These are phyloP conservation scores for Andricus quercusramuli DNA, from an alignment of 2,888 invertebrate species.

Conservation along the genomic window DNA sequence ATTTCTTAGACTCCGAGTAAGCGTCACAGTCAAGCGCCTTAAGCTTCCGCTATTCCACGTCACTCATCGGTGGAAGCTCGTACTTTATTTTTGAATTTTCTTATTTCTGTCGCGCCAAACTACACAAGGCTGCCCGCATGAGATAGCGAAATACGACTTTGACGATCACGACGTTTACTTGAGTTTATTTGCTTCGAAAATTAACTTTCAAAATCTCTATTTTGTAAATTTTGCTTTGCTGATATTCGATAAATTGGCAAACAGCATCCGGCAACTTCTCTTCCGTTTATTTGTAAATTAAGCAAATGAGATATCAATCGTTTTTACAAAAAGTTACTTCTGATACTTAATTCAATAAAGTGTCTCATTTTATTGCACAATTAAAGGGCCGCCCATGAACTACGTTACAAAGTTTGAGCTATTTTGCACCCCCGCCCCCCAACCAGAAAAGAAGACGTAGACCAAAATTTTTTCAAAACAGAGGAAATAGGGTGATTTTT, in stretches of 20 bases:
- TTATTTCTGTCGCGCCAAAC: constrained; percentile 42
- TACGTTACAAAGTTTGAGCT: too few relatives aligned
- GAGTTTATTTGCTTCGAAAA: constrained; percentile 17
- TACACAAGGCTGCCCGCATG: constrained; percentile 32
- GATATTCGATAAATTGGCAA: background rate
- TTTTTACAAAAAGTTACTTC: too few relatives aligned
- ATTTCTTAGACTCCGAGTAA: background rate
- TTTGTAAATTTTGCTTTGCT: background rate
- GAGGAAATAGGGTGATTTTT: too few relatives aligned
- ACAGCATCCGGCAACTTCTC: background rate
- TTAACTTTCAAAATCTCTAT: constrained; percentile 4
- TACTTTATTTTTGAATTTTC: constrained; percentile 41
- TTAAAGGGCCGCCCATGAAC: too few relatives aligned
- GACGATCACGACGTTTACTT: constrained; percentile 28
- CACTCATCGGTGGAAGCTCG: constrained; percentile 35
- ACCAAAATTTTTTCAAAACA: too few relatives aligned
- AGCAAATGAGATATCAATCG: background rate
- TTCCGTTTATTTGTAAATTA: background rate
- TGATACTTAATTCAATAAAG: too few relatives aligned
- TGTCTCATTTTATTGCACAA: too few relatives aligned
- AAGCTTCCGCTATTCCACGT: constrained; percentile 41
- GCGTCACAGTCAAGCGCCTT: constrained; percentile 22
- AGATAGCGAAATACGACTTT: constrained; percentile 39
- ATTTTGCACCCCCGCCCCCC: too few relatives aligned
- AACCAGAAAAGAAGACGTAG: too few relatives aligned